Percentiles rank a stretch among this genome's conserved stretches.
phyloP scores from a whole-genome alignment of 2,797 vertebrate genomes.

The Eulemur albifrons region DNA sequence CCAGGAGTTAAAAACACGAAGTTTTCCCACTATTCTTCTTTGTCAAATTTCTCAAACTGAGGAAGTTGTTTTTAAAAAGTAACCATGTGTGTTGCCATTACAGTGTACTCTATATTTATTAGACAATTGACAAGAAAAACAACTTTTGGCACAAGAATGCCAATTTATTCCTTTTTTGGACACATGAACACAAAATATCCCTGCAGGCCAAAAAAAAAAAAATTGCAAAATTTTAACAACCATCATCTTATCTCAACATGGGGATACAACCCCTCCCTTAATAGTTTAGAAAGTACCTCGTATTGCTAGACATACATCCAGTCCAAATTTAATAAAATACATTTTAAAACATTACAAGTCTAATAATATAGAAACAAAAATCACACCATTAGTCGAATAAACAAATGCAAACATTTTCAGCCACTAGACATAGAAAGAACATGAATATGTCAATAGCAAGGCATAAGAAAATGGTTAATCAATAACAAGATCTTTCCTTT shows the following conservation, averaged over 20 bases:
- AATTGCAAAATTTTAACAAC: slow-evolving; percentile 87
- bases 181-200: slow-evolving; percentile 98
- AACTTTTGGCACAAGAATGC: slow-evolving; percentile 94
- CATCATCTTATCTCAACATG: slow-evolving; percentile 85
- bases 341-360: slow-evolving; percentile 90
- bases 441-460: slow-evolving; percentile 86
- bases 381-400: slow-evolving; percentile 87
- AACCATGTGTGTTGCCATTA: slow-evolving; percentile 69
- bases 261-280: slow-evolving; percentile 82
- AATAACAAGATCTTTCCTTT: slow-evolving; percentile 83
- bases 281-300: slow-evolving; percentile 90
- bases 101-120: slow-evolving; percentile 79
- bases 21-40: background rate
- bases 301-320: slow-evolving; percentile 93
- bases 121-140: slow-evolving; percentile 80
- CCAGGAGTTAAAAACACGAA: background rate
- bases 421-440: slow-evolving; percentile 87
- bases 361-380: slow-evolving; percentile 90
- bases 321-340: slow-evolving; percentile 93
- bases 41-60: slow-evolving; percentile 66
- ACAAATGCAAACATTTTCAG: slow-evolving; percentile 87
- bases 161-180: slow-evolving; percentile 92
- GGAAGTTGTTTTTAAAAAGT: slow-evolving; percentile 77
- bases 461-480: slow-evolving; percentile 82
- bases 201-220: slow-evolving; percentile 95